Conservation (phyloP, 2,888 invertebrate species). For the Caenorhabditis sp. region DNA sequence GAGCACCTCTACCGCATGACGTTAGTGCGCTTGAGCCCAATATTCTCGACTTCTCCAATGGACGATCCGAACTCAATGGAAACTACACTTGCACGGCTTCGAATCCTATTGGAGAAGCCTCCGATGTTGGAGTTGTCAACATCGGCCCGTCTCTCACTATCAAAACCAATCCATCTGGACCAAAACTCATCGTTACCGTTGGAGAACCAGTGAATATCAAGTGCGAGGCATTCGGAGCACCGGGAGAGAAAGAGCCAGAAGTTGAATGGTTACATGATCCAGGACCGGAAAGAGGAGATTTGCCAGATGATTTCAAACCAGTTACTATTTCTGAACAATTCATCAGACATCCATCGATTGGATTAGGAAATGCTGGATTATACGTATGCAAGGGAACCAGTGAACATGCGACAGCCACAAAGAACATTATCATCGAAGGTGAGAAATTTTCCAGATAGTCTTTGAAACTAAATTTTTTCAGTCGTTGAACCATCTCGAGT, state of each 20-base stretch:
- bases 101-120: conserved; percentile 60
- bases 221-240: conserved; percentile 67
- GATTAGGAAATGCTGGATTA: conserved; percentile 68
- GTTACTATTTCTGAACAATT: conserved; percentile 70
- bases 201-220: conserved; percentile 67
- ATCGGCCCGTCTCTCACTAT: conserved; percentile 61
- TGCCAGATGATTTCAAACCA: conserved; percentile 70
- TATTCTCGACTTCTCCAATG: conserved; percentile 60
- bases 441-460: too few relatives aligned
- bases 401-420: conserved; percentile 68
- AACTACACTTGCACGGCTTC: conserved; percentile 67
- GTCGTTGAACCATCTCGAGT: conserved; percentile 67
- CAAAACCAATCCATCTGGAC: conserved; percentile 63
- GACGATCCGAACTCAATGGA: conserved; percentile 58
- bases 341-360: conserved; percentile 67
- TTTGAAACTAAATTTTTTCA: too few relatives aligned
- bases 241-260: conserved; percentile 68
- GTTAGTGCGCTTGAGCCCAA: conserved; percentile 67
- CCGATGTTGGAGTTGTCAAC: conserved; percentile 66
- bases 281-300: conserved; percentile 68
- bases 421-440: conserved; percentile 69
- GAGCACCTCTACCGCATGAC: conserved; percentile 65
- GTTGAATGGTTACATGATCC: conserved; percentile 68
- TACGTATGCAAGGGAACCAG: conserved; percentile 73
- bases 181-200: conserved; percentile 64